Evolutionary conservation across 2,113 vertebrate genomes (phyloP), one percentile per base, ranked within the genome.

Genomic region (Gila orcuttii): DNA sequence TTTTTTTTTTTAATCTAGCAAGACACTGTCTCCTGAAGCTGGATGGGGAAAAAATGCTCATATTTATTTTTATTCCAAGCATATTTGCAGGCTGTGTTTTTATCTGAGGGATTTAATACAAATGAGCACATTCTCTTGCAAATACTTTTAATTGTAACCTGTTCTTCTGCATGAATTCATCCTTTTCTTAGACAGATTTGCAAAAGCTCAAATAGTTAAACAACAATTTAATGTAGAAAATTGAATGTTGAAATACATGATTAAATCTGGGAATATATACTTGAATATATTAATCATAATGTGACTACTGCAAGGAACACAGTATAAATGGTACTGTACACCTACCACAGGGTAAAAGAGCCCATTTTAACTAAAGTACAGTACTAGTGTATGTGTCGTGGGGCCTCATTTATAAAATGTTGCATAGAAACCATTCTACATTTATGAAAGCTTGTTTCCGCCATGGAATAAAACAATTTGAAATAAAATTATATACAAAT

Each of bases 1-100:
- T 85, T 87, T 92, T 88, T 89, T 92, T 89, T 87, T 86, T 86
- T 88, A 90, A 91, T 92, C 90, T 90, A 90, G 85, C 90, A 83
- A 90, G 87, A 88, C 33, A 71, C 85, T 90, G 71, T 83, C 75
- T 85, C 87, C 52, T 85, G 64, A 82, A 89, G 78, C 28, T 23
- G n/a, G n/a, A 31, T 17, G 21, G 13, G 3, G 2, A 5, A 11
- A 77, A 64, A 42, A 39, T 31, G n/a, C 60, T 66, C 17, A 62
- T 33, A 45, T 23, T 71, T 57, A 50, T 78, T 78, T 78, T 36
- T 50, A 36, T 69, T 64, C 55, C 36, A 57, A 28, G 77, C 60
- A 36, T 13, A 45, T 84, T 73, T 55, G 13, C 12, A 75, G 4
- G 9, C 36, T 9, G 17, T 33, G 50, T 47, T 19, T 39, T 68